Conservation (phyloP, 1,140 invertebrate species). For the Eriosoma lanigerum region DNA sequence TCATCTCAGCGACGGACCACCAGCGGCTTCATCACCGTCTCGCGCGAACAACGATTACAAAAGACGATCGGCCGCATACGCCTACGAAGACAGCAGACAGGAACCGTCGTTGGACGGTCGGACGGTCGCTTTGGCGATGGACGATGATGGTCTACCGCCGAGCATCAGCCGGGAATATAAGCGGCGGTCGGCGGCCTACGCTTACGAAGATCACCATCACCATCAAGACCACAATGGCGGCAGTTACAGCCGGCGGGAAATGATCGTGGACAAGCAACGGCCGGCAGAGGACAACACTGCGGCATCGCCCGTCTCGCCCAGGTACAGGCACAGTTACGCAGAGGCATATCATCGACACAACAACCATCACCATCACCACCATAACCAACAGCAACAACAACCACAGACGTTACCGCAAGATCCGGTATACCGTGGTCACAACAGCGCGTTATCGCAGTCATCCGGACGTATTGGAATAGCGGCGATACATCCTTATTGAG, state of each 20-base stretch:
- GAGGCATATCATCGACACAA: conserved; percentile 58
- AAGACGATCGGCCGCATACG: conserved; percentile 38
- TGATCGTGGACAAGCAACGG: neutral
- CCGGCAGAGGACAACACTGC: neutral
- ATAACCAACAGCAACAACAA: conserved; percentile 15
- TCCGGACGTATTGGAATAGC: conserved; percentile 60
- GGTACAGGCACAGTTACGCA: conserved; percentile 64
- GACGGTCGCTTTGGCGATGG: neutral
- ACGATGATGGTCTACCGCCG: neutral
- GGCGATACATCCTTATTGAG: conserved; percentile 61
- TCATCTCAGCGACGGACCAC: conserved; percentile 10
- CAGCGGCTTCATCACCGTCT: neutral
- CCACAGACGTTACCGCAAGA: conserved; percentile 52
- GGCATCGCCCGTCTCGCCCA: conserved; percentile 53
- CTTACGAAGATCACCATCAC: conserved; percentile 34
- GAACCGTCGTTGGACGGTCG: neutral
- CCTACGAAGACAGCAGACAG: conserved; percentile 49
- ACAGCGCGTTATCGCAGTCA: conserved; percentile 53
- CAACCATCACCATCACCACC: conserved; percentile 1
- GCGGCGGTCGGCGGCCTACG: conserved; percentile 42
- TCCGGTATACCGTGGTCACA: conserved; percentile 54
- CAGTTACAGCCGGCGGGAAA: neutral
- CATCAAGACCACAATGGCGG: neutral
- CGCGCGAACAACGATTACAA: conserved; percentile 7
- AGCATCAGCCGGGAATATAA: neutral